phyloP scores from a whole-genome alignment of 2,113 vertebrate genomes.

The Canis aureus region DNA sequence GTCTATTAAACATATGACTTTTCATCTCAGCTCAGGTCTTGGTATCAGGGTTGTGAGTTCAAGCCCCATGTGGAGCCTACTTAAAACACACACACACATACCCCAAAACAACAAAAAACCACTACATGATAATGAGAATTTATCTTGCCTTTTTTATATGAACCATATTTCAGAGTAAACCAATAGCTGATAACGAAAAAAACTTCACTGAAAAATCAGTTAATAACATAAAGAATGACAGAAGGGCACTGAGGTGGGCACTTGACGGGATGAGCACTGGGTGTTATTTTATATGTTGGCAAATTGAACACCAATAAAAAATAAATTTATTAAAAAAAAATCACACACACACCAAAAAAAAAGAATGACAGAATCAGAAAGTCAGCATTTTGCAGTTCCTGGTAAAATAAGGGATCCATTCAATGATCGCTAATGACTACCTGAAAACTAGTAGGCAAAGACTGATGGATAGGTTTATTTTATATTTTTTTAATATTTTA shows the following conservation, averaged over 20 bases:
- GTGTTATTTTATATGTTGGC: too few species aligned
- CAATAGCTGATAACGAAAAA: slow-evolving; percentile 7
- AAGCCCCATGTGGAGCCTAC: not conserved
- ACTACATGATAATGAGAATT: not conserved
- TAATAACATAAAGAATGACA: too few species aligned
- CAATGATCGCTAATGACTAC: not conserved
- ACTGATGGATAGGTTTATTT: not conserved
- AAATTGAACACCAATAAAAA: too few species aligned
- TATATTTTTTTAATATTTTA: too few species aligned
- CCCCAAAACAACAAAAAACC: not conserved
- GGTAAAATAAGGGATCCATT: slow-evolving; percentile 30
- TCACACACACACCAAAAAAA: not conserved
- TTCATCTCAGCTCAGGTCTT: not conserved
- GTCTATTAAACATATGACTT: not conserved
- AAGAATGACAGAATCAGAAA: slow-evolving; percentile 43
- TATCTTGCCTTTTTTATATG: not conserved
- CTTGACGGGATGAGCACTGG: too few species aligned
- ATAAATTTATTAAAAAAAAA: too few species aligned
- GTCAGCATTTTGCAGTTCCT: slow-evolving; percentile 17
- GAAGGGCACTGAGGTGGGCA: too few species aligned
- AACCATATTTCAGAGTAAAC: slow-evolving; percentile 4
- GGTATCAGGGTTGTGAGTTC: not conserved
- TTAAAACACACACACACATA: not conserved
- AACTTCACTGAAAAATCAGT: too few species aligned
- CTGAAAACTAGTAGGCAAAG: slow-evolving; percentile 37